These are phyloP conservation scores for Tachystola acroxantha DNA, from an alignment of 2,888 invertebrate genomes.

Conservation along the genomic window DNA sequence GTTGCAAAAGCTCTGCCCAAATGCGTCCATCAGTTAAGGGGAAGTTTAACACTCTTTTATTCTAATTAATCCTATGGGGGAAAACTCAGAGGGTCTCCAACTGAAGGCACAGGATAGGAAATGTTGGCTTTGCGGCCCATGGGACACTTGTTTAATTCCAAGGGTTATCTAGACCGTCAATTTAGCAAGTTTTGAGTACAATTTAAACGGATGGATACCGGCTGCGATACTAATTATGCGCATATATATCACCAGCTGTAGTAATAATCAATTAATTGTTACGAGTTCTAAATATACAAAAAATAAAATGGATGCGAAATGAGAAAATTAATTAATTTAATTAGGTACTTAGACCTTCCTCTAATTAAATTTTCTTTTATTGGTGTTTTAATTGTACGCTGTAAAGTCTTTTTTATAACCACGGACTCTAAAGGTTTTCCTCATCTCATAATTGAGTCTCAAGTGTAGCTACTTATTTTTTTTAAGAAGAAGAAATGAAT, in stretches of 20 bases:
- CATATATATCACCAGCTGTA: no score
- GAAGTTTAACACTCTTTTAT: constrained; percentile 69
- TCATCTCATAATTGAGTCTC: no score
- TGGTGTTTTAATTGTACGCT: neutral
- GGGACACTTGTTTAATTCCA: constrained; percentile 46
- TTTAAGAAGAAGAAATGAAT: no score
- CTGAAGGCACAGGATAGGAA: constrained; percentile 32
- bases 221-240: constrained; percentile 1
- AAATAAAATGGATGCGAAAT: no score
- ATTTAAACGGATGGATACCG: constrained; percentile 11
- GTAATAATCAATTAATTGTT: no score
- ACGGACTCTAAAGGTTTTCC: no score
- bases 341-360: no score
- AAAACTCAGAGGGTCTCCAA: constrained; percentile 39
- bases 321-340: no score
- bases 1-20: constrained; percentile 36
- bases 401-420: no score
- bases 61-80: constrained; percentile 59
- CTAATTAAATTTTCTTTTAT: no score
- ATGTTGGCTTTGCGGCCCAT: constrained; percentile 30
- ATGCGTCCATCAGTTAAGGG: constrained; percentile 46
- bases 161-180: constrained; percentile 29
- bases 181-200: constrained; percentile 19
- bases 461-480: no score
- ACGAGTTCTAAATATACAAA: no score